phyloP scores from a whole-genome alignment of 53 echinoderm and acorn worm genomes.

The Antedon mediterranea region DNA sequence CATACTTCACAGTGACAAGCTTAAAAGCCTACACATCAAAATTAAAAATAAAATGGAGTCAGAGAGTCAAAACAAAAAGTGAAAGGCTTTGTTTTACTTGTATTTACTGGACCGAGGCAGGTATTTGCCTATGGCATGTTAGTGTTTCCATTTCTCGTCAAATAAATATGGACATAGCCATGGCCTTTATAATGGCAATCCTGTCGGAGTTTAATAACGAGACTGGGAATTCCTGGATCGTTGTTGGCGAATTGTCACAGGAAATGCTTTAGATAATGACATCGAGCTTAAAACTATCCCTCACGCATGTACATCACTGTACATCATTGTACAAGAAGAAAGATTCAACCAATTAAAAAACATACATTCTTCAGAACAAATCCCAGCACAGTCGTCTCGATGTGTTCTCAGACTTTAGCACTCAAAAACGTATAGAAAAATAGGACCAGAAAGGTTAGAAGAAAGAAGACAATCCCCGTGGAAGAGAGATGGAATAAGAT shows the following conservation, averaged over 20 bases:
- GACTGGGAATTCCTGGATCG: too few relatives aligned
- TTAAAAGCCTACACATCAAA: conserved; percentile 4
- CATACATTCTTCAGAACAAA: conserved; percentile 5
- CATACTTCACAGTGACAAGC: conserved; percentile 3
- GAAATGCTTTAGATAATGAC: conserved; percentile 14
- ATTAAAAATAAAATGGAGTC: conserved; percentile 2
- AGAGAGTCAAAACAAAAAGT: conserved; percentile 1
- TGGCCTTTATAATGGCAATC: too few relatives aligned
- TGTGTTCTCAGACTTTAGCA: conserved; percentile 12
- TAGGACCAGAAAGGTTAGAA: conserved; percentile 9
- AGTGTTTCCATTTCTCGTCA: conserved; percentile 8
- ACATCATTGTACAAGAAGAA: conserved; percentile 10
- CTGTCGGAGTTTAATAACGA: too few relatives aligned
- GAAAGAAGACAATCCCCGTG: conserved; percentile 4
- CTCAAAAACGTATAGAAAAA: background rate
- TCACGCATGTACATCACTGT: conserved; percentile 13
- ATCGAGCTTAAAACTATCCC: conserved; percentile 10
- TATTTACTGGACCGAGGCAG: conserved; percentile 19
- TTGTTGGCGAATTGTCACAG: conserved; percentile 15
- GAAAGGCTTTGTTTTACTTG: background rate
- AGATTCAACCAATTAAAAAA: conserved; percentile 4
- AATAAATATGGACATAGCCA: conserved; percentile 13
- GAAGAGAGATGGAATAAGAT: too few relatives aligned
- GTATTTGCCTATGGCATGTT: conserved; percentile 8
- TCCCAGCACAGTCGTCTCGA: background rate